Conservation (phyloP, 2,888 invertebrate species). For the Thumatha senex region DNA sequence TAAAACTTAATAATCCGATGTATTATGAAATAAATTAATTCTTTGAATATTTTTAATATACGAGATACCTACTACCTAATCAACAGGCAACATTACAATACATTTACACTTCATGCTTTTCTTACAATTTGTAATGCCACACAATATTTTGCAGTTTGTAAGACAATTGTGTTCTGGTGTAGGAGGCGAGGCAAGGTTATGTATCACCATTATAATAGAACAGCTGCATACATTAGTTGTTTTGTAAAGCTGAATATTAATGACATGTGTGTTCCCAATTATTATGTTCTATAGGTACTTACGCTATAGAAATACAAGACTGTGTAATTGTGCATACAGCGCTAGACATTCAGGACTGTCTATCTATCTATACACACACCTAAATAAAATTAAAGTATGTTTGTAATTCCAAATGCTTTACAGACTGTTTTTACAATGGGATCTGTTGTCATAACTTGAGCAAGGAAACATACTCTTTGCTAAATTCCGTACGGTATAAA, state of each 20-base stretch:
- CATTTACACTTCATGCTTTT: slow-evolving; percentile 4
- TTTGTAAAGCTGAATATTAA: slow-evolving; percentile 23
- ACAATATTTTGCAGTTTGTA: neutral
- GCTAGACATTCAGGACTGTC: no score
- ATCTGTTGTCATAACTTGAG: slow-evolving; percentile 24
- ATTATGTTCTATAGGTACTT: neutral
- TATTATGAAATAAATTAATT: no score
- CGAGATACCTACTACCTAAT: neutral
- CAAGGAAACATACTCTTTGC: slow-evolving; percentile 15
- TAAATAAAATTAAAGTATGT: no score
- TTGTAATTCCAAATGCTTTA: no score
- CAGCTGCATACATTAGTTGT: slow-evolving; percentile 13
- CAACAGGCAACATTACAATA: neutral
- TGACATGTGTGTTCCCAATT: slow-evolving; percentile 13
- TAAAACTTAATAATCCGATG: no score
- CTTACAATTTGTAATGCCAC: slow-evolving; percentile 5
- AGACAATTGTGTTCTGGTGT: slow-evolving; percentile 18
- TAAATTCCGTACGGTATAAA: slow-evolving; percentile 11
- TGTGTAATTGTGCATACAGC: neutral
- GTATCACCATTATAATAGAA: slow-evolving; percentile 11
- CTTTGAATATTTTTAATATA: no score
- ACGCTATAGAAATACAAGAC: neutral
- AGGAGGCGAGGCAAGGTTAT: slow-evolving; percentile 27
- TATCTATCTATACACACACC: no score
- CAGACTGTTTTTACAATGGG: slow-evolving; percentile 22